These are phyloP conservation scores for Troides oblongomaculatus DNA, from an alignment of 2,888 invertebrate species.

Conservation along the genomic window DNA sequence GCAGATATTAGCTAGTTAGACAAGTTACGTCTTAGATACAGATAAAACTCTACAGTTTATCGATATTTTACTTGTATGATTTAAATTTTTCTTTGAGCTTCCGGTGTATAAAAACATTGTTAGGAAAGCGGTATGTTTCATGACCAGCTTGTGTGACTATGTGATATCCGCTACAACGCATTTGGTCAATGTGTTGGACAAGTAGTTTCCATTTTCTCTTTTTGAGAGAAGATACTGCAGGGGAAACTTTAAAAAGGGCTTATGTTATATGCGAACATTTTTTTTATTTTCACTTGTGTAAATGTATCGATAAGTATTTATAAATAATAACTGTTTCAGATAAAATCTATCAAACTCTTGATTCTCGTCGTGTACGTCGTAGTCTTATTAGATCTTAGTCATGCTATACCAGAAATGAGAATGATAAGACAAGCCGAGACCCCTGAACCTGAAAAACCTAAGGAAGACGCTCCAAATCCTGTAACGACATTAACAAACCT, in stretches of 20 bases:
- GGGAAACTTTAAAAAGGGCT: neutral
- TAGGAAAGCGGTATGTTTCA: too few relatives aligned
- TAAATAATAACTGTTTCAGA: neutral
- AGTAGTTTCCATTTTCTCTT: too few relatives aligned
- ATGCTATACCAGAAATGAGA: neutral
- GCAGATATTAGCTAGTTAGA: too few relatives aligned
- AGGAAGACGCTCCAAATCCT: neutral
- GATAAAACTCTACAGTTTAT: too few relatives aligned
- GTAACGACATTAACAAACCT: neutral
- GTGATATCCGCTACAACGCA: too few relatives aligned
- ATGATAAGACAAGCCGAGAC: neutral
- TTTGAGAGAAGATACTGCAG: neutral
- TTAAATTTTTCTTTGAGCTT: too few relatives aligned
- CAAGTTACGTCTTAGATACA: too few relatives aligned
- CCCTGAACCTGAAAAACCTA: neutral
- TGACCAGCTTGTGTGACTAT: too few relatives aligned
- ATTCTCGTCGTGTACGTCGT: neutral
- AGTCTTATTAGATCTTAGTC: neutral
- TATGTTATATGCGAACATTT: too few relatives aligned
- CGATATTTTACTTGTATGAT: too few relatives aligned
- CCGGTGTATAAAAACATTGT: too few relatives aligned
- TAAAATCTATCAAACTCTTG: neutral
- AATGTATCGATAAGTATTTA: neutral
- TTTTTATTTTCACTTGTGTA: neutral
- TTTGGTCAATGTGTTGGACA: too few relatives aligned